Base-by-base conservation (phyloP, 2,113 vertebrate species). In the Oryzias woworae region DNA sequence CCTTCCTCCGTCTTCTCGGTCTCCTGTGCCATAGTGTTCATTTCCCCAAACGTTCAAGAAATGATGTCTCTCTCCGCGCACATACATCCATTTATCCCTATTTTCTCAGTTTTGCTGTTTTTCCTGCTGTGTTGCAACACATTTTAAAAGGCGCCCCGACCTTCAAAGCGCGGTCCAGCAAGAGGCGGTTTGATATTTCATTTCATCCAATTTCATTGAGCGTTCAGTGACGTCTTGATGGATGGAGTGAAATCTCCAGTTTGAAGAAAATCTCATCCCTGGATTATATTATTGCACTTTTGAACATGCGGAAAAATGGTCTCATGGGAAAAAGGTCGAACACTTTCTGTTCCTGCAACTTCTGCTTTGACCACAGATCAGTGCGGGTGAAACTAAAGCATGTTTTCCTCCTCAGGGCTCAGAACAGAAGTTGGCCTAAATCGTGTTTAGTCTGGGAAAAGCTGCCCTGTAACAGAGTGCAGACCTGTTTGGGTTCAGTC, bases 401-500 rank as follows among this genome's bases (percentile, higher is more conserved):
- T 36, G 8, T 12, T 36, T 36, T 10, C 36, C 36, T 10, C 36
- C 64, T 36, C 41, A 60, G 71, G 69, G 28, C 57, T 51, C n/a
- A 74, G 59, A 42, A 23, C 53, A 50, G 48, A 70, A 67, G 81
- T 64, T 71, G 77, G 66, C 80, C 36, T 75, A 69, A 46, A 58
- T 71, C 44, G 48, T 62, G 59, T 64, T 82, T 60, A 42, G 63
- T 67, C 23, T 24, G 56, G 69, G 70, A 56, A 63, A 71, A 22
- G 14, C 69, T 41, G 60, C 63, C 47, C 66, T 83, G 75, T 68
- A 83, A 85, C 77, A 79, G 77, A 73, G 77, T 70, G 53, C 75
- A 53, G 70, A 75, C 47, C 73, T 69, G 70, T 18, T 70, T 58
- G 55, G 58, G 53, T 75, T 77, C 3, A 45, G 75, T 78, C 68